Percentiles rank a stretch among this genome's conserved stretches.
Conservation (phyloP, 2,797 vertebrate species). For the Mastacembelus armatus region DNA sequence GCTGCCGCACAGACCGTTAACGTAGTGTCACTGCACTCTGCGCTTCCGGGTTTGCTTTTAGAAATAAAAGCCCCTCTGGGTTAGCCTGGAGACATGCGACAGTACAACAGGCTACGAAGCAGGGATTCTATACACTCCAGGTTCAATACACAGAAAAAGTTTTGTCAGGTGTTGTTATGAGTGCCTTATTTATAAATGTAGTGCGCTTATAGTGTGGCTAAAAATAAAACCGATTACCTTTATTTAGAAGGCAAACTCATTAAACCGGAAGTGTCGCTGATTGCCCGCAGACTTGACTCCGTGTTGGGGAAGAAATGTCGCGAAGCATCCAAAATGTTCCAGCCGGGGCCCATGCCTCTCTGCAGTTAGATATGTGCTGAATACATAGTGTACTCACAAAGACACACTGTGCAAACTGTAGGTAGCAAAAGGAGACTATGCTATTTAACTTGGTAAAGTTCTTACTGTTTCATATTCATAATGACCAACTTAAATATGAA, state of each 20-base stretch:
- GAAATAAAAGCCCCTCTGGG: constrained; percentile 11
- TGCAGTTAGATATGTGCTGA: neutral
- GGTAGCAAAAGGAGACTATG: no score
- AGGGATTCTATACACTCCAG: fast-evolving
- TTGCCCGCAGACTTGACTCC: fast-evolving
- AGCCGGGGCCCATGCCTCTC: constrained; percentile 48
- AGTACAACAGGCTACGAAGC: neutral
- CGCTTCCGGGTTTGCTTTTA: constrained; percentile 14
- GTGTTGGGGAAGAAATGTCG: constrained; percentile 46
- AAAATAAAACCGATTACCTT: neutral
- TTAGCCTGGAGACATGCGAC: fast-evolving
- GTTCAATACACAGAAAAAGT: fast-evolving
- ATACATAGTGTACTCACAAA: no score
- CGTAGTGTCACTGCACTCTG: fast-evolving
- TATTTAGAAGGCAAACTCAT: constrained; percentile 26
- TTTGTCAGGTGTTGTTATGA: fast-evolving
- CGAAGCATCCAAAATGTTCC: constrained; percentile 69
- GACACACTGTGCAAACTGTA: no score
- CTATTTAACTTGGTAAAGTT: no score
- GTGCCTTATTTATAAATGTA: fast-evolving
- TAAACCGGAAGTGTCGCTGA: constrained; percentile 10
- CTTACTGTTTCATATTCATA: no score
- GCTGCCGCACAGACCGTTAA: neutral
- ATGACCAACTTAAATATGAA: no score
- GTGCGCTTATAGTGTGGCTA: fast-evolving